Percentiles rank a stretch among this genome's conserved stretches.
phyloP scores from a whole-genome alignment of 2,113 vertebrate genomes.

The Odocoileus virginianus region DNA sequence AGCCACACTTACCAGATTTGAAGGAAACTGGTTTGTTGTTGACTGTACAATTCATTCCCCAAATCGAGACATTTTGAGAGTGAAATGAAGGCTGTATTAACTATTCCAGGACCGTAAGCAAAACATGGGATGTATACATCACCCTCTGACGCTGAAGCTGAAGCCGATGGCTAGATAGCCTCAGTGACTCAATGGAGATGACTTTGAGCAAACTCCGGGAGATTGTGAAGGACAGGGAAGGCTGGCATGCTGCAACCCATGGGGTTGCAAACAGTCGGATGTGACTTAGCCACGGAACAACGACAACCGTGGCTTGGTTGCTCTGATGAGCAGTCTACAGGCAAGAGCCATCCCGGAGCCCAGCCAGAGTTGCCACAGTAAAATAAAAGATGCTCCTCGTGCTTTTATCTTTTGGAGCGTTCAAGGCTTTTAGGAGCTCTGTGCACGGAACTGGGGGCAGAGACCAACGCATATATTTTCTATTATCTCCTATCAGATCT shows the following conservation, averaged over 20 bases:
- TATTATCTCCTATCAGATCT: neutral
- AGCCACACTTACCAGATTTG: neutral
- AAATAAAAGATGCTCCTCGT: neutral
- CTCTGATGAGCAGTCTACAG: neutral
- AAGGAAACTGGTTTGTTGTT: neutral
- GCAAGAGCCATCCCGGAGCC: neutral
- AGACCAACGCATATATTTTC: neutral
- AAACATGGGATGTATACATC: neutral
- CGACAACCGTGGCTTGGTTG: neutral
- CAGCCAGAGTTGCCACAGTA: neutral
- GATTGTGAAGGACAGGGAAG: neutral
- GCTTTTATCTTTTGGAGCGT: neutral
- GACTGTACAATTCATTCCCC: neutral
- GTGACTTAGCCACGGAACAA: neutral
- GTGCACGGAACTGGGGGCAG: neutral
- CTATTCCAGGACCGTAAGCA: neutral
- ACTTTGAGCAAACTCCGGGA: neutral
- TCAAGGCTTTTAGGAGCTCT: neutral
- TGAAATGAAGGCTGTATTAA: neutral
- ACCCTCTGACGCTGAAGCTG: neutral
- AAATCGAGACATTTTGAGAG: neutral
- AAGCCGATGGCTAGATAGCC: neutral
- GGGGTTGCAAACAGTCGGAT: neutral
- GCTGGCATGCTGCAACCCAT: neutral
- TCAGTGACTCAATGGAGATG: neutral